These are phyloP conservation scores for Sinotaia quadrata DNA, from an alignment of 2,888 invertebrate genomes.

Conservation along the genomic window DNA sequence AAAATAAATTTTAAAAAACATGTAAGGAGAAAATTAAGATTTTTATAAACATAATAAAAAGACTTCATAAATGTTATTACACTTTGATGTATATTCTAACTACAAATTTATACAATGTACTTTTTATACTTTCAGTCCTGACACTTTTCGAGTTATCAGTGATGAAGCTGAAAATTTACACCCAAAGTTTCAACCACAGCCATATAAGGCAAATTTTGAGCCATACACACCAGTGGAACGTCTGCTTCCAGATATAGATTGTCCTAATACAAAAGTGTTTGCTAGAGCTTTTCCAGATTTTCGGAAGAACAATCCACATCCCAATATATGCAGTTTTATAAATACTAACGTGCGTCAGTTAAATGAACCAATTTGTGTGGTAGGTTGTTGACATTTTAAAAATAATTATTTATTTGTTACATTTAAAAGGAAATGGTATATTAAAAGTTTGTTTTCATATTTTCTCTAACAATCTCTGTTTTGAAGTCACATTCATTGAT, in stretches of 20 bases:
- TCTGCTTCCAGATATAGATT: slow-evolving; percentile 49
- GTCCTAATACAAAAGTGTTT: slow-evolving; percentile 45
- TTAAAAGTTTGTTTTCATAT: too few relatives aligned
- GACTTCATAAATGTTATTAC: too few relatives aligned
- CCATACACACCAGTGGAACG: slow-evolving; percentile 37
- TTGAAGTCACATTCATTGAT: too few relatives aligned
- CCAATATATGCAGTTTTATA: slow-evolving; percentile 61
- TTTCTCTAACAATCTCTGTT: too few relatives aligned
- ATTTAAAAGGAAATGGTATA: too few relatives aligned
- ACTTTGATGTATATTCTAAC: slow-evolving; percentile 20
- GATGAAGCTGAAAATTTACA: slow-evolving; percentile 58
- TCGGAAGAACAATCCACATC: slow-evolving; percentile 61
- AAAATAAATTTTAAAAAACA: too few relatives aligned
- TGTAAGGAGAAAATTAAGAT: too few relatives aligned
- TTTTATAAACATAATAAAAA: too few relatives aligned
- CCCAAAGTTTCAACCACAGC: slow-evolving; percentile 41
- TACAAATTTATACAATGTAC: background rate
- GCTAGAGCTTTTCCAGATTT: slow-evolving; percentile 42
- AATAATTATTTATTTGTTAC: background rate
- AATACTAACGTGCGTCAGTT: slow-evolving; percentile 64
- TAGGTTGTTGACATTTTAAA: slow-evolving; percentile 16
- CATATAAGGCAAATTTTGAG: slow-evolving; percentile 45
- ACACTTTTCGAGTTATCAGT: slow-evolving; percentile 67
- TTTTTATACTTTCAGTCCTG: slow-evolving; percentile 53
- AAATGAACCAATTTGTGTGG: slow-evolving; percentile 67